phyloP scores from a whole-genome alignment of 2,888 invertebrate genomes.

The Nyleta sp. region DNA sequence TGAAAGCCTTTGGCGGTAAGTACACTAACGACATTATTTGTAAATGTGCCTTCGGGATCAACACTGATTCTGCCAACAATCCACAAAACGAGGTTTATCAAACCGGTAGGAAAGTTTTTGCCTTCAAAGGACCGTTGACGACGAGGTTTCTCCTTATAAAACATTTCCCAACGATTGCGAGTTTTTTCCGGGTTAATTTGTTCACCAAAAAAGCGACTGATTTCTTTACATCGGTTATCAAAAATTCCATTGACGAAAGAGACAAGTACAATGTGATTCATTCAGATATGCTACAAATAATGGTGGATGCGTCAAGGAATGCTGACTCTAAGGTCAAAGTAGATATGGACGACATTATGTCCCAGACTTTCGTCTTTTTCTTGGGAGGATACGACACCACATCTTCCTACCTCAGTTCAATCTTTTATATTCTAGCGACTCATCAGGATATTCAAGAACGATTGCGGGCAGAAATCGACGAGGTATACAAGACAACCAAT shows the following conservation, averaged over 20 bases:
- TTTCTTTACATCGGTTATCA: not conserved
- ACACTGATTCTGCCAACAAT: constrained; percentile 72
- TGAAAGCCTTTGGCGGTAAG: constrained; percentile 73
- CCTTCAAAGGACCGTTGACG: constrained; percentile 37
- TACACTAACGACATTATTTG: constrained; percentile 78
- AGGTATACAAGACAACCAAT: constrained; percentile 71
- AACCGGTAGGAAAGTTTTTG: constrained; percentile 66
- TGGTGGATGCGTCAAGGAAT: not conserved
- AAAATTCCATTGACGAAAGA: not conserved
- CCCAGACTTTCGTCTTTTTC: constrained; percentile 81
- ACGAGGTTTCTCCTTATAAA: constrained; percentile 57
- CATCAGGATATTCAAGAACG: constrained; percentile 82
- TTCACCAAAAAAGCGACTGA: constrained; percentile 12
- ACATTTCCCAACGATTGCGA: constrained; percentile 52
- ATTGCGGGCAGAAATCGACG: constrained; percentile 77
- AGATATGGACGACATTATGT: constrained; percentile 76
- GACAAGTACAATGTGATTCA: not conserved
- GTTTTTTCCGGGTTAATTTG: constrained; percentile 44
- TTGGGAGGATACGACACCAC: constrained; percentile 76
- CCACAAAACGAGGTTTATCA: constrained; percentile 76
- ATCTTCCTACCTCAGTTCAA: constrained; percentile 71
- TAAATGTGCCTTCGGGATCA: constrained; percentile 60
- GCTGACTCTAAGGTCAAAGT: constrained; percentile 18
- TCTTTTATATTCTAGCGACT: constrained; percentile 72
- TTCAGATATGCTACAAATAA: not conserved